Evolutionary conservation across 2,888 invertebrate species (phyloP).

Genomic region (Aphrophora alni): DNA sequence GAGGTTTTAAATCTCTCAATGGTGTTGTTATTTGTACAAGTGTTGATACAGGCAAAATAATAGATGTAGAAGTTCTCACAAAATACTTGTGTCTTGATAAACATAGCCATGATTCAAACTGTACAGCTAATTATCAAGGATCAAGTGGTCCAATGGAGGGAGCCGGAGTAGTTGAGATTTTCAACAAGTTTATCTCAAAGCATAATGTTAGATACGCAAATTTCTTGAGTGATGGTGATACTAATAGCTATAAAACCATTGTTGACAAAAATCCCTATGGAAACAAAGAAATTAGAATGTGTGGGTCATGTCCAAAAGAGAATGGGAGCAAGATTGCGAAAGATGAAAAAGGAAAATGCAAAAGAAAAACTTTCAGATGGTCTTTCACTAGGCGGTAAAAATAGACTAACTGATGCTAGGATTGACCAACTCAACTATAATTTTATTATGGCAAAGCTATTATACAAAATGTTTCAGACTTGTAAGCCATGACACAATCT

Average conservation of each 20-base stretch:
- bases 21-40: conserved; percentile 42
- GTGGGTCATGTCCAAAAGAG: conserved; percentile 23
- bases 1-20: conserved; percentile 39
- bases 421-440: conserved; percentile 22
- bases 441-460: too few relatives aligned
- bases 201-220: conserved; percentile 17
- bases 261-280: conserved; percentile 24
- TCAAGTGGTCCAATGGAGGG: conserved; percentile 44
- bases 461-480: too few relatives aligned
- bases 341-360: background rate
- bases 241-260: conserved; percentile 16
- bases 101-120: conserved; percentile 32
- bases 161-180: conserved; percentile 33
- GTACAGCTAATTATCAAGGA: conserved; percentile 38
- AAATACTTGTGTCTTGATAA: conserved; percentile 40
- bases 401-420: too few relatives aligned
- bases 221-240: conserved; percentile 26
- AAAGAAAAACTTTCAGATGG: too few relatives aligned
- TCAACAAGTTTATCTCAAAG: conserved; percentile 26
- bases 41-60: conserved; percentile 39
- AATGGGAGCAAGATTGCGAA: conserved; percentile 23
- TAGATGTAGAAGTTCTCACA: conserved; percentile 35
- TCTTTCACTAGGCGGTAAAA: too few relatives aligned
- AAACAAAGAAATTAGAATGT: conserved; percentile 21
- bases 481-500: conserved; percentile 14